A percentile compares a stretch with the other conserved stretches of the same genome.
Evolutionary conservation across 2,797 vertebrate genomes (phyloP).

Genomic region (Leucoraja ocellata): DNA sequence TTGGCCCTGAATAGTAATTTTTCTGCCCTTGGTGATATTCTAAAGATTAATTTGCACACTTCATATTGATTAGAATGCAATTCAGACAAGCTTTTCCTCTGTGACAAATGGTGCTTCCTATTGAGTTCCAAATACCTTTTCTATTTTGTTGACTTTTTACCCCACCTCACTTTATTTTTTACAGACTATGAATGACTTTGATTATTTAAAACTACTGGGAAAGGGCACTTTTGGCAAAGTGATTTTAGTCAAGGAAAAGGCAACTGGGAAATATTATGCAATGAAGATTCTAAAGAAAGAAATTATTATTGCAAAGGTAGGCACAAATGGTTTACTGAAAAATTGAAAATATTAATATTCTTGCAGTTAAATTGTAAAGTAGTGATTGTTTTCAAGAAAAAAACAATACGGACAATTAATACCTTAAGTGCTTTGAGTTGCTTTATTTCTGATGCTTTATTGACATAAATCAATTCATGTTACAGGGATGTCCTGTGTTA

Average conservation of each 20-base stretch:
- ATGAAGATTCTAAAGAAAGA: conserved; percentile 99
- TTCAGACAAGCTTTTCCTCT: neutral
- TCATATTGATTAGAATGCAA: neutral
- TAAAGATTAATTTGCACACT: neutral
- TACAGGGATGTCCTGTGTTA: neutral
- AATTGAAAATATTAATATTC: neutral
- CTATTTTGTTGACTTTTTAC: neutral
- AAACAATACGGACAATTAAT: neutral
- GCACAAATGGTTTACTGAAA: conserved; percentile 8
- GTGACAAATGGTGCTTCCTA: neutral
- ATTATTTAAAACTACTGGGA: conserved; percentile 95
- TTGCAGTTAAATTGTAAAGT: neutral
- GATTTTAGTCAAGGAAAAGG: conserved; percentile 93
- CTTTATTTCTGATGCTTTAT: neutral
- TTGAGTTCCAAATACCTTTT: neutral
- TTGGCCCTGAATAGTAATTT: neutral
- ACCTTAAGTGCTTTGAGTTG: neutral
- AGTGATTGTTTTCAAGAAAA: neutral
- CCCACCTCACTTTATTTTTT: conserved; percentile 45
- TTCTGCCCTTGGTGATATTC: neutral
- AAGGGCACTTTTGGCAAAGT: conserved; percentile 98
- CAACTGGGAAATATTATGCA: conserved; percentile 94
- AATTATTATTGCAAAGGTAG: conserved; percentile 96
- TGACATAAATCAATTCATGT: neutral
- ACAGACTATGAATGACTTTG: conserved; percentile 97